Conservation (phyloP, 2,888 invertebrate genomes). For the Rhagonycha lutea region DNA sequence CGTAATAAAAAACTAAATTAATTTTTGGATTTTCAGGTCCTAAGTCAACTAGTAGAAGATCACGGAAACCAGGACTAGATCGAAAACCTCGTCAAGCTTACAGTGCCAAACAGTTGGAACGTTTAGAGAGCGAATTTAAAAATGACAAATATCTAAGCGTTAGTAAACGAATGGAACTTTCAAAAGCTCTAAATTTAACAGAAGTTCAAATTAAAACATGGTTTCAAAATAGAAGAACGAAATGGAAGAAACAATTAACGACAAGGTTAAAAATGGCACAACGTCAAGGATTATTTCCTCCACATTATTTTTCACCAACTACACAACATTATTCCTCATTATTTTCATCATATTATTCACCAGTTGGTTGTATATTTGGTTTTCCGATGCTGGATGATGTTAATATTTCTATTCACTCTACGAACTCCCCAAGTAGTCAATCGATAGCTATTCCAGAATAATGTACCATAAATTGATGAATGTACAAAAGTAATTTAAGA, state of each 20-base stretch:
- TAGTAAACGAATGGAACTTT: slow-evolving; percentile 91
- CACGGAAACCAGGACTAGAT: slow-evolving; percentile 86
- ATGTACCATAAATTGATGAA: background rate
- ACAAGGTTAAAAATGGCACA: slow-evolving; percentile 88
- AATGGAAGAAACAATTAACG: slow-evolving; percentile 97
- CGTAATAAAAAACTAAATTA: background rate
- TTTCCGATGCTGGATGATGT: slow-evolving; percentile 57
- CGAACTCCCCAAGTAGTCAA: slow-evolving; percentile 35
- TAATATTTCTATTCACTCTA: slow-evolving; percentile 33
- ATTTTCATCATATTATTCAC: slow-evolving; percentile 65
- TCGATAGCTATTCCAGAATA: slow-evolving; percentile 18
- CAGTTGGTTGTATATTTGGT: slow-evolving; percentile 65
- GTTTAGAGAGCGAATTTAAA: slow-evolving; percentile 92
- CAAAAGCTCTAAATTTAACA: slow-evolving; percentile 83
- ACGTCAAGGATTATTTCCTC: slow-evolving; percentile 76
- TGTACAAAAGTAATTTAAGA: background rate
- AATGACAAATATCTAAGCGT: slow-evolving; percentile 95
- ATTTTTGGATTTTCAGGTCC: slow-evolving; percentile 64
- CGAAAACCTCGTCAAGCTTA: slow-evolving; percentile 96
- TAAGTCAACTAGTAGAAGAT: slow-evolving; percentile 77
- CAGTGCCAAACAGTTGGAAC: slow-evolving; percentile 90
- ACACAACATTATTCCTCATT: slow-evolving; percentile 65
- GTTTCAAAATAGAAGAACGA: slow-evolving; percentile 94
- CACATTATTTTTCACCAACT: slow-evolving; percentile 68
- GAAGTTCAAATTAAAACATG: slow-evolving; percentile 97